Conservation (phyloP, 2,888 invertebrate species). For the Ormyrus thymus region DNA sequence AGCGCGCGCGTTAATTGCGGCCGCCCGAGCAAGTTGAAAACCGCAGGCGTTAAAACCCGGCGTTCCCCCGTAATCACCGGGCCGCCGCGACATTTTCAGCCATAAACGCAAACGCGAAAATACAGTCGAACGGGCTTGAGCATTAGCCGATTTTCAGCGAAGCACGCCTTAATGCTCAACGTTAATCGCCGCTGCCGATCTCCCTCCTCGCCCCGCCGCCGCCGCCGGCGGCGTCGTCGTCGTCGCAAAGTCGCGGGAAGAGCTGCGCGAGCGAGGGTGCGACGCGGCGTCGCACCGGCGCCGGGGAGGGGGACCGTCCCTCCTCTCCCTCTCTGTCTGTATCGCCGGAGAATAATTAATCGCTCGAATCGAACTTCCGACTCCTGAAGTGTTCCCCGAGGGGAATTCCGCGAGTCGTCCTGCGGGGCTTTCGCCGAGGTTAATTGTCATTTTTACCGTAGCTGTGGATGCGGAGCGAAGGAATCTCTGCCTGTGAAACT, state of each 20-base stretch:
- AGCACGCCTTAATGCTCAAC: conserved; percentile 32
- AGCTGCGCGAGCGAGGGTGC: neutral
- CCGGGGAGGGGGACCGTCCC: neutral
- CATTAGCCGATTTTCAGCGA: conserved; percentile 19
- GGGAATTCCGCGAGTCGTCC: conserved; percentile 22
- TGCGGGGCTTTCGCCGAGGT: no score
- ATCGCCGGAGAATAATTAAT: conserved; percentile 65
- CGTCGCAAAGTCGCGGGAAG: neutral
- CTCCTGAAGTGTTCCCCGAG: conserved; percentile 66
- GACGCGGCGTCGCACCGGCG: conserved; percentile 44
- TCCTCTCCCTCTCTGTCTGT: conserved; percentile 10
- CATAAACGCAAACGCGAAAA: no score
- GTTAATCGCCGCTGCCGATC: conserved; percentile 18
- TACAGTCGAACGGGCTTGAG: no score
- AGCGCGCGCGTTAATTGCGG: no score
- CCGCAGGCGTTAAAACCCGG: no score
- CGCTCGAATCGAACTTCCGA: conserved; percentile 67
- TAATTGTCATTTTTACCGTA: no score
- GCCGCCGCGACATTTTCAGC: no score
- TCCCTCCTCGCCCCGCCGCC: neutral
- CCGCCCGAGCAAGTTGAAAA: no score
- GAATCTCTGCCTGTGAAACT: no score
- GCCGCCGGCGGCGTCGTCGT: conserved; percentile 8
- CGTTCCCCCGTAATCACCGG: no score
- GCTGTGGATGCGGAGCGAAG: no score